phyloP scores from a whole-genome alignment of 2,888 invertebrate species.

The Drosophila paranaensis region DNA sequence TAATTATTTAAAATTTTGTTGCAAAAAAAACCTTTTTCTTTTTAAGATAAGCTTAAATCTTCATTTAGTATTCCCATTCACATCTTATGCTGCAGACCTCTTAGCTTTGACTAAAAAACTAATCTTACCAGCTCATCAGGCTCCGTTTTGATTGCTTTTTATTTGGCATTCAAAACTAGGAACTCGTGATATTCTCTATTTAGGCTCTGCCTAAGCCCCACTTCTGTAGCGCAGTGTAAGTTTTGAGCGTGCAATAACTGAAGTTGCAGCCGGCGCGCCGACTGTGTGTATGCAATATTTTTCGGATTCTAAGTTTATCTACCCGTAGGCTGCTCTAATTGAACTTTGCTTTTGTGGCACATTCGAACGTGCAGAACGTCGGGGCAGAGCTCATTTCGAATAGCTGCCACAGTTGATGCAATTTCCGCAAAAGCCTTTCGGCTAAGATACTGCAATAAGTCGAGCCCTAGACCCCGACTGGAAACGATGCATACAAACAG shows the following conservation, averaged over 20 bases:
- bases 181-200: no score
- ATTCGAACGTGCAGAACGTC: slow-evolving; percentile 6
- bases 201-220: not conserved
- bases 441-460: slow-evolving; percentile 23
- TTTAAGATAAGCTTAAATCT: no score
- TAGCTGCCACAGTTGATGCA: slow-evolving; percentile 59
- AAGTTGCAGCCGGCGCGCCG: slow-evolving; percentile 11
- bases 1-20: no score
- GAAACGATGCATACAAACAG: slow-evolving; percentile 4
- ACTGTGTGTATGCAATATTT: slow-evolving; percentile 37
- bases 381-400: slow-evolving; percentile 28
- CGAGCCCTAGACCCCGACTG: not conserved
- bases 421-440: slow-evolving; percentile 50
- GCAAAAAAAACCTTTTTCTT: no score
- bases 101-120: not conserved
- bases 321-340: slow-evolving; percentile 52
- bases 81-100: no score
- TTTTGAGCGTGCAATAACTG: slow-evolving; percentile 14
- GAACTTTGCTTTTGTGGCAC: slow-evolving; percentile 41
- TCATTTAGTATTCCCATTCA: no score
- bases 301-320: slow-evolving; percentile 31
- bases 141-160: not conserved
- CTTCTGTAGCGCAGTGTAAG: slow-evolving; percentile 36
- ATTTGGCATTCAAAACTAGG: no score
- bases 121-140: no score